Evolutionary conservation across 2,888 invertebrate genomes (phyloP).

Genomic region (Tetragonisca angustula): DNA sequence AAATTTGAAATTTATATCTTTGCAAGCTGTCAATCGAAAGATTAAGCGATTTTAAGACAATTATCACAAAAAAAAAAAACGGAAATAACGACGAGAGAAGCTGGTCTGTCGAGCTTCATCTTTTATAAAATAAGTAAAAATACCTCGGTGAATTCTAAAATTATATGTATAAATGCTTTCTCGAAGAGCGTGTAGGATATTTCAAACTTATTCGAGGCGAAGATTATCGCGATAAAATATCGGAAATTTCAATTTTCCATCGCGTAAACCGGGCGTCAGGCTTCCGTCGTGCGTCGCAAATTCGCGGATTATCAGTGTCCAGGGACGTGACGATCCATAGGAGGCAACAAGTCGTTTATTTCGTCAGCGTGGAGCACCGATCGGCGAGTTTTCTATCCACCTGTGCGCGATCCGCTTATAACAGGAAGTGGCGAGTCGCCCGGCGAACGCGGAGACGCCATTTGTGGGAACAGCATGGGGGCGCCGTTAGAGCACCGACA

Average conservation of each 20-base stretch:
- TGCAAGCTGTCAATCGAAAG: too few relatives aligned
- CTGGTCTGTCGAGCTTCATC: too few relatives aligned
- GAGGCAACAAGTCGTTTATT: slow-evolving; percentile 31
- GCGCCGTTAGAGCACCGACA: slow-evolving; percentile 58
- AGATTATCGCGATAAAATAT: background rate
- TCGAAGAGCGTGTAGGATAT: too few relatives aligned
- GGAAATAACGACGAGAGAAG: too few relatives aligned
- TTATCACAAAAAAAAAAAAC: too few relatives aligned
- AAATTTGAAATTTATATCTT: too few relatives aligned
- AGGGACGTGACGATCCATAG: too few relatives aligned
- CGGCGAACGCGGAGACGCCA: slow-evolving; percentile 43
- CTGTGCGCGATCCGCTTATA: slow-evolving; percentile 47
- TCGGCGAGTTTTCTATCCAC: slow-evolving; percentile 48
- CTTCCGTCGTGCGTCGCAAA: background rate
- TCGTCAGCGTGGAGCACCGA: slow-evolving; percentile 21
- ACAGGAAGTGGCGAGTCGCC: slow-evolving; percentile 60
- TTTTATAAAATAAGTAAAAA: too few relatives aligned
- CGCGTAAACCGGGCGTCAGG: background rate
- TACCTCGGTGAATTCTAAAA: too few relatives aligned
- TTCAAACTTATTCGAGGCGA: background rate
- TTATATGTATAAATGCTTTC: too few relatives aligned
- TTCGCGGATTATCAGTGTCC: background rate
- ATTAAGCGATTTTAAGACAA: too few relatives aligned
- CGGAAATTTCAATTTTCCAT: background rate
- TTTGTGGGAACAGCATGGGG: slow-evolving; percentile 61